Evolutionary conservation across 2,113 vertebrate species (phyloP).

Genomic region (Parotia lawesii): DNA sequence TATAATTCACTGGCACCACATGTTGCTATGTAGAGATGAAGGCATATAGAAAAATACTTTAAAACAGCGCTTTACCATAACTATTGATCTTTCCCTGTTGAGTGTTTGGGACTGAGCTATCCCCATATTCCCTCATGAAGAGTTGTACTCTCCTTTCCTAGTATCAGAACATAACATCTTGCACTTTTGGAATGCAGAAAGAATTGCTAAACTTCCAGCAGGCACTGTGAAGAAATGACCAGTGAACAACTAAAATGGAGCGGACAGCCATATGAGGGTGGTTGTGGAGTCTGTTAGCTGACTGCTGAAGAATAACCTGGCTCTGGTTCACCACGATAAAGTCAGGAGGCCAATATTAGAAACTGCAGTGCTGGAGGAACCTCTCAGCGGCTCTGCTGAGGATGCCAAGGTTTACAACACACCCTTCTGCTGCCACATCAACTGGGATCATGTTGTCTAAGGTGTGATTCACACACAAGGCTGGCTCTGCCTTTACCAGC

Average conservation of each 20-base stretch:
- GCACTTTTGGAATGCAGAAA: neutral
- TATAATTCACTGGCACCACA: neutral
- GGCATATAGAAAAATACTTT: neutral
- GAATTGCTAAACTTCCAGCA: neutral
- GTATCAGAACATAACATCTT: neutral
- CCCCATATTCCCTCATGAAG: neutral
- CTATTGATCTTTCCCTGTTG: neutral
- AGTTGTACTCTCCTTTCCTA: neutral
- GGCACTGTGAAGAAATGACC: neutral
- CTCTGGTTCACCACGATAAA: neutral
- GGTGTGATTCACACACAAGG: neutral
- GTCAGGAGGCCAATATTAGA: conserved; percentile 27
- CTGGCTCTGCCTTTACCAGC: neutral
- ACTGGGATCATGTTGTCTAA: neutral
- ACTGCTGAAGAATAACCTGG: neutral
- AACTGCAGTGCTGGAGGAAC: neutral
- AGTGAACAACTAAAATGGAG: neutral
- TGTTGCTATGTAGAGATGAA: neutral
- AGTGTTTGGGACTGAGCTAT: neutral
- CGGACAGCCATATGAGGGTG: neutral
- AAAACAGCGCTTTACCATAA: neutral
- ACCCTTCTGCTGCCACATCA: neutral
- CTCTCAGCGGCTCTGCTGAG: neutral
- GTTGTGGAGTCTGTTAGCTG: neutral
- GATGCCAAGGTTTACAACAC: conserved; percentile 5